phyloP scores from a whole-genome alignment of 2,113 vertebrate genomes.

The Cyanistes caeruleus region DNA sequence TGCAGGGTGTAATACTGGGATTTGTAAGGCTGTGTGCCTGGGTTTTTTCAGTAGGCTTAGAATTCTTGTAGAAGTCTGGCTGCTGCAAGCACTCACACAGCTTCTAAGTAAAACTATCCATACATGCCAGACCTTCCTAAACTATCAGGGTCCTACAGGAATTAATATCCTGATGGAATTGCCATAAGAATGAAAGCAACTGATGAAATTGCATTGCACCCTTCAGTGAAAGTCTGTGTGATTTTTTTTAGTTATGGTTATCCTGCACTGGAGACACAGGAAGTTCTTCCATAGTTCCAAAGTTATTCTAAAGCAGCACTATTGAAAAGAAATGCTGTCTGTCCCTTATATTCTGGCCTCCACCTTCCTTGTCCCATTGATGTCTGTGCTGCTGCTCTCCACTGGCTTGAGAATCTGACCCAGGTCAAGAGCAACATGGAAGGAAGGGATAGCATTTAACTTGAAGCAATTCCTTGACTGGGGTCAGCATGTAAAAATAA shows the following conservation, averaged over 20 bases:
- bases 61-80: not conserved
- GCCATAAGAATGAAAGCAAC: not conserved
- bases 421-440: not conserved
- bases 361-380: not conserved
- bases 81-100: not conserved
- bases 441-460: not conserved
- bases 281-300: not conserved
- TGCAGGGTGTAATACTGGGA: not conserved
- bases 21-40: not conserved
- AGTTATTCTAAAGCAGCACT: not conserved
- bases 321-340: not conserved
- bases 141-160: not conserved
- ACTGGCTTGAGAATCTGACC: not conserved
- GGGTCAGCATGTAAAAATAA: not conserved
- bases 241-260: not conserved
- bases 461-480: not conserved
- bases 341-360: not conserved
- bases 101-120: not conserved
- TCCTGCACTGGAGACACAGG: not conserved
- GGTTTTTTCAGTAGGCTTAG: not conserved
- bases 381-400: not conserved
- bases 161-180: not conserved
- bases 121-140: not conserved
- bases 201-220: not conserved
- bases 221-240: not conserved